phyloP scores from a whole-genome alignment of 1,140 invertebrate species.

The Pachyrhynchus sulphureomaculatus region DNA sequence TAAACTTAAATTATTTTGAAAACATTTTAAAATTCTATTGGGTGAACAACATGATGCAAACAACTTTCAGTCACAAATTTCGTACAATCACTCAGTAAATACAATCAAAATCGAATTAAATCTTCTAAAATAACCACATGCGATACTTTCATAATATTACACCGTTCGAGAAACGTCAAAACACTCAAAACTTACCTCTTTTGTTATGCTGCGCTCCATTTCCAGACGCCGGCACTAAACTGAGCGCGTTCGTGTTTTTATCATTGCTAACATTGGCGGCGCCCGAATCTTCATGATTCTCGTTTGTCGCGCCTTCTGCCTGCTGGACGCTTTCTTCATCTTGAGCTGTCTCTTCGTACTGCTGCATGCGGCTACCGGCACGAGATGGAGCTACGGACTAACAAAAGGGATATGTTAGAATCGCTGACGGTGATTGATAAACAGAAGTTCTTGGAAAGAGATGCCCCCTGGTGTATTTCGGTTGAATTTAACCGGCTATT shows the following conservation, averaged over 20 bases:
- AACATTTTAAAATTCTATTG: no score
- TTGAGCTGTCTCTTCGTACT: conserved; percentile 51
- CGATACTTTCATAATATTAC: not conserved
- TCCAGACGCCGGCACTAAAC: conserved; percentile 23
- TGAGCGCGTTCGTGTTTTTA: conserved; percentile 31
- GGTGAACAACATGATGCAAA: no score
- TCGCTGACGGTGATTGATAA: no score
- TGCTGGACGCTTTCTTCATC: conserved; percentile 41
- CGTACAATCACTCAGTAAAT: no score
- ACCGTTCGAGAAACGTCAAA: not conserved
- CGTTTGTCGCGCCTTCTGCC: conserved; percentile 41
- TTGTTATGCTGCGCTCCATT: conserved; percentile 37
- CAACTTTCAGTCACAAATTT: no score
- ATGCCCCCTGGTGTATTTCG: no score
- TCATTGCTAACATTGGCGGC: conserved; percentile 28
- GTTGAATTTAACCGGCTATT: no score
- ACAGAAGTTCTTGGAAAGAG: no score
- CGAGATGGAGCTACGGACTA: conserved; percentile 47
- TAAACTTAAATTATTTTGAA: no score
- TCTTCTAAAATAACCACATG: no score
- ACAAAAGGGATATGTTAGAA: not conserved
- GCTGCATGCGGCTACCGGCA: conserved; percentile 47
- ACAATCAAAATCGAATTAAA: no score
- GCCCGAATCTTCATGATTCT: conserved; percentile 33
- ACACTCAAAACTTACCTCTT: conserved; percentile 24